Percentiles rank a stretch among this genome's conserved stretches.
Conservation (phyloP, 2,888 invertebrate species). For the Didymodactylos carnosus region DNA sequence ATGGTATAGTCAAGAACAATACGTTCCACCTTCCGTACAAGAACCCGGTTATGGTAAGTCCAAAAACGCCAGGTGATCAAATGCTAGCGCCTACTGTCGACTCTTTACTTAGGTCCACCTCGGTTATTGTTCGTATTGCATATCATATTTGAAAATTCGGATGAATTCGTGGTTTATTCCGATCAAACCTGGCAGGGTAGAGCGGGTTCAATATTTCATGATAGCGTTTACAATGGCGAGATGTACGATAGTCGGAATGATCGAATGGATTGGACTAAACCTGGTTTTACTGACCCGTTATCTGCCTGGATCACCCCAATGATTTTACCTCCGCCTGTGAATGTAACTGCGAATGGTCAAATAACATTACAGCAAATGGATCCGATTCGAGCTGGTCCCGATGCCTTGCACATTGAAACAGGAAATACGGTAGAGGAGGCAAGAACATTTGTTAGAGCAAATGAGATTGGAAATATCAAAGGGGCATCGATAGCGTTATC, state of each 20-base stretch:
- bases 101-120: not conserved
- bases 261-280: not conserved
- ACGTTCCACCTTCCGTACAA: not conserved
- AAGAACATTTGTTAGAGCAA: no score
- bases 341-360: not conserved
- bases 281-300: not conserved
- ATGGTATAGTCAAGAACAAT: not conserved
- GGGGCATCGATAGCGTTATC: not conserved
- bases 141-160: not conserved
- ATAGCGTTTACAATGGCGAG: not conserved
- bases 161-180: not conserved
- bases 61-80: not conserved
- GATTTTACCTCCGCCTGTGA: not conserved
- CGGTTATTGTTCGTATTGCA: not conserved
- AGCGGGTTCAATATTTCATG: not conserved
- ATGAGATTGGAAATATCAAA: not conserved
- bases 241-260: not conserved
- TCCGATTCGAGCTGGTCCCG: not conserved
- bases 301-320: not conserved
- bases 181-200: not conserved
- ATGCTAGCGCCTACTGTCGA: no score
- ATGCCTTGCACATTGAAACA: not conserved
- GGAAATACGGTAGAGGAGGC: not conserved
- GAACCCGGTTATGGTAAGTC: not conserved
- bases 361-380: not conserved